Base-by-base conservation (phyloP, 2,113 vertebrate species). In the Callionymus lyra region DNA sequence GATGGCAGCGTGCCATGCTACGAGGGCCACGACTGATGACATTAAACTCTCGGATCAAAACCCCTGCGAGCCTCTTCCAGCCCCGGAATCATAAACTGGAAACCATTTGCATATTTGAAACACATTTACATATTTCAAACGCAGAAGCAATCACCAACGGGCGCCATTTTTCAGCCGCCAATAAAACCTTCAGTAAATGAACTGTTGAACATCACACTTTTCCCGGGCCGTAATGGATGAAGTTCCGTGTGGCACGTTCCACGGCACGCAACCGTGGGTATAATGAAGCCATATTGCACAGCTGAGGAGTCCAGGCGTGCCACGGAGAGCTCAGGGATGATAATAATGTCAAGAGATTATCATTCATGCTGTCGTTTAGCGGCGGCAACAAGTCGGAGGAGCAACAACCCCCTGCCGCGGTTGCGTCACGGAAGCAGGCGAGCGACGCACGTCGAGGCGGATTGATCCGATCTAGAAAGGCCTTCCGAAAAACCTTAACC, bases 401-500 rank as follows among this genome's bases (percentile, higher is more conserved):
- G 59, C 47, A 52, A 65, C 56, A 68, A n/a, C n/a, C n/a, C n/a
- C 47, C 60, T 60, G 56, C 63, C 36, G 51, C 52, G 44, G 59
- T 58, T 77, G 47, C 51, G 63, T n/a, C n/a, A n/a, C 77, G 67
- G 48, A 58, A 47, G 59, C 35, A 44, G 65, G 70, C 70, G 72
- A 79, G 53, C 75, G 76, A 82, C 76, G 70, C 56, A 36, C 80
- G 79, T 81, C 65, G 63, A 74, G 76, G 69, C 77, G 82, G 82
- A 84, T 78, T 82, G 79, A 85, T 82, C 70, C 67, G 60, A 82
- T 84, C 80, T 68, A 54, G 82, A 74, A 82, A 50, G 56, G 59
- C 80, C n/a, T 8, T 82, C 72, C 67, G 67, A 70, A 75, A n/a
- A 80, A 79, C 81, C 80, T 84, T 77, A 80, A 65, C 70, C 48